phyloP scores from a whole-genome alignment of 2,797 vertebrate species.

The Salarias fasciatus region DNA sequence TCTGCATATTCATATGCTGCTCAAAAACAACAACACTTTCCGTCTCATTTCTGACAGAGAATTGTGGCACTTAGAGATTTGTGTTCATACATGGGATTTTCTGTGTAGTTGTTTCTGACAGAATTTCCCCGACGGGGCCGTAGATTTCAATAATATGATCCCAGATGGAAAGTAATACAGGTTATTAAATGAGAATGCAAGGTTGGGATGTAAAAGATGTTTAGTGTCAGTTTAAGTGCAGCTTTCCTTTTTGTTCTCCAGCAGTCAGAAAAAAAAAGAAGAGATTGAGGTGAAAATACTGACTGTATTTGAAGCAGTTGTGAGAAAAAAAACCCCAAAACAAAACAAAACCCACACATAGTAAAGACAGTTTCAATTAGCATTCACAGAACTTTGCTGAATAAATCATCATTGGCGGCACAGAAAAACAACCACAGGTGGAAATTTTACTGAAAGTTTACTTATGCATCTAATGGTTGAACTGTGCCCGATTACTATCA shows the following conservation, averaged over 20 bases:
- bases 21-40: too few species aligned
- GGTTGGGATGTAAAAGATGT: slow-evolving; percentile 45
- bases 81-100: slow-evolving; percentile 3
- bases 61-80: not conserved
- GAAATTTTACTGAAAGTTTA: too few species aligned
- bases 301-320: too few species aligned
- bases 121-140: slow-evolving; percentile 5
- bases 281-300: too few species aligned
- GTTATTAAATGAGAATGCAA: slow-evolving; percentile 23
- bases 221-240: slow-evolving; percentile 38
- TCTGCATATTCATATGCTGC: slow-evolving; percentile 18
- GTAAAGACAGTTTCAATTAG: too few species aligned
- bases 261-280: slow-evolving; percentile 40
- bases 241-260: slow-evolving; percentile 32
- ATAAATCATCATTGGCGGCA: too few species aligned
- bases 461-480: too few species aligned
- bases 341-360: too few species aligned
- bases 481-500: too few species aligned
- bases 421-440: too few species aligned
- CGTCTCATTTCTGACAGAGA: not conserved
- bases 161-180: not conserved
- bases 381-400: too few species aligned
- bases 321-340: too few species aligned
- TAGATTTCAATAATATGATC: slow-evolving; percentile 1
- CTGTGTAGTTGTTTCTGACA: slow-evolving; percentile 24